Base-by-base conservation (phyloP, 2,888 invertebrate genomes). In the Podotricha telesiphe region DNA sequence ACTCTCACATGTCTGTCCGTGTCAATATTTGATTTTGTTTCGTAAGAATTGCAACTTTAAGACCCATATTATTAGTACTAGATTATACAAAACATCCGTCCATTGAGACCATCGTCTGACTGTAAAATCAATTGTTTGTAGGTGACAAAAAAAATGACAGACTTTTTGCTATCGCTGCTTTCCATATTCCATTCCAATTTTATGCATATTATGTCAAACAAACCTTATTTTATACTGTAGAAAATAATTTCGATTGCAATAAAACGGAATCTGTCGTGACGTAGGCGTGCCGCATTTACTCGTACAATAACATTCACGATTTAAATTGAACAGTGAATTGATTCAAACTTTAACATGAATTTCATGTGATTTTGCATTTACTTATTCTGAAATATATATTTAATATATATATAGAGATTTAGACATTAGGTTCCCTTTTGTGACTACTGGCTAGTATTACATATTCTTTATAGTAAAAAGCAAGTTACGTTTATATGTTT, bases 1-100 rank as follows among this genome's bases (percentile, higher is more conserved):
- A 77, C 79, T 77, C 78, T 80, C 79, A 80, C 81, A 79, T 77
- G 78, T 79, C 78, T 76, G 76, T 73, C 75, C 75, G 75, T 79
- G 76, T 77, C 76, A 77, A 77, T 76, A 74, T 78, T 77, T 73
- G 68, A 67, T 17, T 53, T 68, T 66, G 69, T 70, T 74, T 74
- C 72, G 71, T 71, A 72, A 73, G 62, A 20, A 67, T 66, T 62
- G 61, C 63, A 28, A 40, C 45, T 59, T 51, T 68, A 68, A 22
- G 58, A 22, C 22, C 58, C 20, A 42, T 50, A 22, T 11, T n/a
- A n/a, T n/a, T n/a, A n/a, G 53, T 65, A n/a, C 47, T 40, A 55
- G 45, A 61, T 61, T 55, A 47, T 17, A 22, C 40, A 55, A 20
- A 20, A 40, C 17, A 11, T 59, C 15, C 45, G 11, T 22, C 11